Evolutionary conservation across 2,888 invertebrate species (phyloP), one percentile per base, ranked within the genome.

Genomic region (Hirudinaria manillensis): DNA sequence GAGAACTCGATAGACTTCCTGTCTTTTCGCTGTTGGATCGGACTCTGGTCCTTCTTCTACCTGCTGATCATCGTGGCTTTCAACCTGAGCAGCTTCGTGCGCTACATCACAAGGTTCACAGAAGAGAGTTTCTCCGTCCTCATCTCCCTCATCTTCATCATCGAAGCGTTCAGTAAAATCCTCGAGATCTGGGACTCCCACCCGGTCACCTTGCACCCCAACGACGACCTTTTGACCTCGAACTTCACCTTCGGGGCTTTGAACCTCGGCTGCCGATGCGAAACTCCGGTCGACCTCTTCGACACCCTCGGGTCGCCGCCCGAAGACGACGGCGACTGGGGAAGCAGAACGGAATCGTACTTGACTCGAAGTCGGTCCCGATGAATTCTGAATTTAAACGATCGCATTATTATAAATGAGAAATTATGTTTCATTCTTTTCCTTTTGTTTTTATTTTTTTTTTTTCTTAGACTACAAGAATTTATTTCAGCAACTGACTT

Each of bases 91-190:
- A 94, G 95, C 67, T 88, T 97, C 77, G 97, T 99, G 36, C 94
- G 95, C 55, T 96, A 96, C 84, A 97, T 98, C 81, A 99, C 98
- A 21, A 90, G 97, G 79, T 98, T 98, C 85, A 98, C 98, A 0
- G 97, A 98, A 85, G 97, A 98, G 86, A 96, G 95, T 85, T 98
- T 98, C 83, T 97, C 98, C n/a, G 94, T 94, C 0, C 88, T 98
- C 36, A 98, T 98, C 83, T 96, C 97, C 51, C 92, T 98, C 83
- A 99, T 98, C 84, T 99, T 98, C 86, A 95, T 99, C 86, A 93
- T 93, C 84, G 96, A 98, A 90, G 95, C 97, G 75, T 90, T 97
- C 80, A 93, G 94, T 87, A 97, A 98, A 87, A 92, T 96, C 70
- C 10, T 70, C 24, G 74, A 74, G 27, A 74, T 74, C 36, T 74